These are phyloP conservation scores for Crocidura indochinensis DNA, from an alignment of 2,797 vertebrate genomes.

Conservation along the genomic window DNA sequence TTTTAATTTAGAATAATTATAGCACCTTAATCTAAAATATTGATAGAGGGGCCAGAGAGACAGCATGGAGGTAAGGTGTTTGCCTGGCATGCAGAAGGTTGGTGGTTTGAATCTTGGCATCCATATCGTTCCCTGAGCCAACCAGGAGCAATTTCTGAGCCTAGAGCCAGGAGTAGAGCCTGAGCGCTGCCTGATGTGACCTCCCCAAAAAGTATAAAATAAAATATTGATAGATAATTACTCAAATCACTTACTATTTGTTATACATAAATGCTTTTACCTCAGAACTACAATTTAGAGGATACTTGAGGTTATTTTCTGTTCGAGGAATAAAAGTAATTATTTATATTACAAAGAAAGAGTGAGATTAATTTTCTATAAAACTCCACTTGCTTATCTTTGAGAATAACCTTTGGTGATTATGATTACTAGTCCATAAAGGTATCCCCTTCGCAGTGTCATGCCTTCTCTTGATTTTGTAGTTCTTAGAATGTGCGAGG, in stretches of 20 bases:
- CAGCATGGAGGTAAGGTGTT: too few relatives aligned
- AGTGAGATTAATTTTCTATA: not conserved
- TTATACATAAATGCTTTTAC: not conserved
- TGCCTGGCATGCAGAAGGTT: too few relatives aligned
- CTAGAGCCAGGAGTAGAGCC: too few relatives aligned
- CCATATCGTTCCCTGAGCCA: too few relatives aligned
- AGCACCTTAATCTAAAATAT: not conserved
- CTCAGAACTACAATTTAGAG: not conserved
- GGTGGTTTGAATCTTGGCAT: too few relatives aligned
- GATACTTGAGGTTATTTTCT: not conserved
- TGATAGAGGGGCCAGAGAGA: too few relatives aligned
- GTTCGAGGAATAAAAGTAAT: not conserved
- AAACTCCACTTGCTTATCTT: not conserved
- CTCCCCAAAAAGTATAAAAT: too few relatives aligned
- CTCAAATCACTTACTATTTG: not conserved
- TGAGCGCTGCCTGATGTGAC: too few relatives aligned
- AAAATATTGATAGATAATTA: not conserved
- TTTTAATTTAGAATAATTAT: not conserved
- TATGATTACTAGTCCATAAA: not conserved
- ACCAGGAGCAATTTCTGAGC: too few relatives aligned
- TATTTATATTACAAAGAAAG: not conserved
- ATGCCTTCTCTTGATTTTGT: not conserved
- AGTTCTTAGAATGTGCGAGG: not conserved
- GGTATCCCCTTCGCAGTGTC: accelerated
- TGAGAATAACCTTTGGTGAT: not conserved